Evolutionary conservation across 2,113 vertebrate species (phyloP).

Genomic region (Amphilophus citrinellus): DNA sequence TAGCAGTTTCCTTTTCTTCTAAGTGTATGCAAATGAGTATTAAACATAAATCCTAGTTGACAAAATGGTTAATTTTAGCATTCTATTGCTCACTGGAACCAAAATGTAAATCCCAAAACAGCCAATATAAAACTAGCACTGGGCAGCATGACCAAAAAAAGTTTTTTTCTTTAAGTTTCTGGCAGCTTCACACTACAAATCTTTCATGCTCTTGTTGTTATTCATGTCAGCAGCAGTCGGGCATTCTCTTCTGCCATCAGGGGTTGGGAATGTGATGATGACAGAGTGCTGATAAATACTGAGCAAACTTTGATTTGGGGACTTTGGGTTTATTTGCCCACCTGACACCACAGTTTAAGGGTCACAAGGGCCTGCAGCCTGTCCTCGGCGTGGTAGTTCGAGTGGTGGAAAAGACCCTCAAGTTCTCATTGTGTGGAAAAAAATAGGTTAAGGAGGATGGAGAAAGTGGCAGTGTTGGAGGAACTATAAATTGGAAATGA

Average conservation of each 20-base stretch:
- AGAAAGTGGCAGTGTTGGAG: neutral
- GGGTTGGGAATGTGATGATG: too few species aligned
- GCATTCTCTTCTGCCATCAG: too few species aligned
- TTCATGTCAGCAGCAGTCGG: too few species aligned
- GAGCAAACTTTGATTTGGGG: neutral
- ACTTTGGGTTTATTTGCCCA: neutral
- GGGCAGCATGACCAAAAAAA: too few species aligned
- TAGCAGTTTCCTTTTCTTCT: neutral
- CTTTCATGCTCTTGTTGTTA: too few species aligned
- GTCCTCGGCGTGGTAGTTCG: neutral
- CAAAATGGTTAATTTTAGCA: neutral
- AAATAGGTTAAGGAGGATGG: neutral
- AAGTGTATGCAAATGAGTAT: neutral
- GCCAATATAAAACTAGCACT: neutral
- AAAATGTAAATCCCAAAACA: neutral
- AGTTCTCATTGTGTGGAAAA: neutral
- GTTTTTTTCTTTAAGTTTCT: too few species aligned
- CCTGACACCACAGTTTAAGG: neutral
- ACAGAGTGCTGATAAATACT: too few species aligned
- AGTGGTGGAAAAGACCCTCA: neutral
- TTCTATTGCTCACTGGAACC: neutral
- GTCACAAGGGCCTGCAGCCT: neutral
- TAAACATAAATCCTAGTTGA: neutral
- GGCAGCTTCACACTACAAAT: too few species aligned
- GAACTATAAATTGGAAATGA: neutral